A percentile compares a stretch with the other conserved stretches of the same genome.
phyloP scores from a whole-genome alignment of 2,113 vertebrate species.

The Mystacornis crossleyi region DNA sequence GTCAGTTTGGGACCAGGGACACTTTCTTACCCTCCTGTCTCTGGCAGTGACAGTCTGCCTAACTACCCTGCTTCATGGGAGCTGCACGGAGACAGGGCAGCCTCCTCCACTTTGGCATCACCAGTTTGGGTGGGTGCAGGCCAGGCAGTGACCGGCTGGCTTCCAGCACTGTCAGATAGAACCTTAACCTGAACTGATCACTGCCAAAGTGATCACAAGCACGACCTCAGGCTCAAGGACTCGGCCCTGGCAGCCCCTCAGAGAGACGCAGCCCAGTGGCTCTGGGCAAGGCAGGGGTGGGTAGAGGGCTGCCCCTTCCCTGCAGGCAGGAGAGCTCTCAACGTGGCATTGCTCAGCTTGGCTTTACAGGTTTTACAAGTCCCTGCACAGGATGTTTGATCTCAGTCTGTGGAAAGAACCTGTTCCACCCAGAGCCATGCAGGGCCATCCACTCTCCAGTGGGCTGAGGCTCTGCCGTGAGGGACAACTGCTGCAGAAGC shows the following conservation, averaged over 20 bases:
- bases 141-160: background rate
- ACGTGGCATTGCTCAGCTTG: rapidly evolving
- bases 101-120: too few relatives aligned
- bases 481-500: background rate
- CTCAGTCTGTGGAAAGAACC: background rate
- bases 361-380: background rate
- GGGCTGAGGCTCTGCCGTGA: background rate
- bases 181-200: background rate
- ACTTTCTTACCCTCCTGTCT: background rate
- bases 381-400: background rate
- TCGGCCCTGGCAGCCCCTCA: background rate
- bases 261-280: rapidly evolving
- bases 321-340: background rate
- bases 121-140: background rate
- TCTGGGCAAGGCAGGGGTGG: background rate
- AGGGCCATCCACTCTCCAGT: rapidly evolving
- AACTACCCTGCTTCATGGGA: background rate
- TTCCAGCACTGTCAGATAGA: background rate
- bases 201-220: background rate
- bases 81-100: background rate
- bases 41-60: background rate
- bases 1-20: background rate
- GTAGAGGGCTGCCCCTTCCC: background rate
- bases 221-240: background rate
- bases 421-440: background rate